Evolutionary conservation across 1,140 invertebrate genomes (phyloP), one percentile per base, ranked within the genome.

Genomic region (Penaeus vannamei): DNA sequence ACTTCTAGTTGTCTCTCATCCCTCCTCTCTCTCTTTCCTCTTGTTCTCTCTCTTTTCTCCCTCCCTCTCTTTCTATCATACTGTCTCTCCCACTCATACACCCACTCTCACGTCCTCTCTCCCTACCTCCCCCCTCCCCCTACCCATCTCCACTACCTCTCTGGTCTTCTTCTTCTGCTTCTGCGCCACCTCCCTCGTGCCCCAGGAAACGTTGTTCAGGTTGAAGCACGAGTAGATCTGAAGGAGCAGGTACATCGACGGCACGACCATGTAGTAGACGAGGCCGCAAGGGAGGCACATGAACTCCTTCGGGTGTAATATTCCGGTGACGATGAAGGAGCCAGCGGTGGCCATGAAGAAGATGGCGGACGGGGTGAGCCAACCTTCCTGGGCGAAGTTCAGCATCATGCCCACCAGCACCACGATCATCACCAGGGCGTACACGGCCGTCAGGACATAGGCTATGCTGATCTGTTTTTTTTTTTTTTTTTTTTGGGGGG

Each of bases 141-240:
- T 59, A 80, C 69, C 64, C 66, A 29, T 69, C 64, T 66, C 22
- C 69, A 64, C 66, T 89, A 85, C 87, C 86, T 85, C 85, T 89
- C 87, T 87, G 36, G 83, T 77, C 66, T 91, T 86, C 23, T 85
- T 86, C 88, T 83, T 90, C 53, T 61, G 59, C 84, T 86, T 83
- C 29, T 81, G 80, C 23, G 89, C 92, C 2, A 94, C 93, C 93
- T 98, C 98, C 86, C 98, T 94, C 0, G 98, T 99, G 23, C 98
- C 97, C 98, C 97, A 98, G 0, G 95, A 96, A 1, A 98, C 96
- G 91, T 97, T 96, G 92, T 98, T 97, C 92, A 98, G 94, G 92
- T 98, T 98, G 92, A 97, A 97, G 0, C 98, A 93, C 0, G 97
- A 97, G 92, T 97, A 98, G 82, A 98, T 97, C 69, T 98, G 97